Base-by-base conservation (phyloP, 2,113 vertebrate genomes). In the Gnathonemus echidnorhynchus region DNA sequence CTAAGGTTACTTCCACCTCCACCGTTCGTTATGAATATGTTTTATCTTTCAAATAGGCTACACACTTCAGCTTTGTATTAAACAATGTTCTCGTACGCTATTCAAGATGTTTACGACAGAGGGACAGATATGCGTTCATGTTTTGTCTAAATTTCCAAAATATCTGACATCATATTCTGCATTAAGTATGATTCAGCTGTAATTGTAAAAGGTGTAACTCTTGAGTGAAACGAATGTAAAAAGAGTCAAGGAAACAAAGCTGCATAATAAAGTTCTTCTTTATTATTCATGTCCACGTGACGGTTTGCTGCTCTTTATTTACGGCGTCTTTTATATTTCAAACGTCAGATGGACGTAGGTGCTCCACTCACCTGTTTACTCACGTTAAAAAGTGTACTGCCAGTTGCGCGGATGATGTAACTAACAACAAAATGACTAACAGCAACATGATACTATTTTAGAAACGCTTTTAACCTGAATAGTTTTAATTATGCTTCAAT, bases 191-290 rank as follows among this genome's bases (percentile, higher is more conserved):
- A 42, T 89, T 35, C 17, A 45, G 74, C 80, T 89, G 31, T 21
- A 89, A 83, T 3, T 58, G 19, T 83, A 84, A 83, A 53, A 42
- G 27, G 31, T 89, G 48, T 89, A 56, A 49, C 27, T 80, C 31
- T 11, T 31, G 19, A 53, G 21, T 84, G 80, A 85, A 89, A 24
- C 46, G 70, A 80, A 83, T 89, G 45, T 77, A 89, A 70, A 21
- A 27, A 11, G 15, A 19, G 49, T 56, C 49, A 56, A 50, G 5
- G 17, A n/a, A 77, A 52, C 27, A 85, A 45, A 86, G 48, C 35
- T 77, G 48, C n/a, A 77, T 88, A 83, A 80, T 89, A 89, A 89
- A 89, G 45, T 80, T 46, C 13, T 77, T 53, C 52, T 56, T 80
- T 42, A 42, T 80, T 42, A 39, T 19, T 42, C 74, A 42, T 42